Evolutionary conservation across 2,888 invertebrate genomes (phyloP), one percentile per base, ranked within the genome.

Genomic region (Campopleginae sp.): DNA sequence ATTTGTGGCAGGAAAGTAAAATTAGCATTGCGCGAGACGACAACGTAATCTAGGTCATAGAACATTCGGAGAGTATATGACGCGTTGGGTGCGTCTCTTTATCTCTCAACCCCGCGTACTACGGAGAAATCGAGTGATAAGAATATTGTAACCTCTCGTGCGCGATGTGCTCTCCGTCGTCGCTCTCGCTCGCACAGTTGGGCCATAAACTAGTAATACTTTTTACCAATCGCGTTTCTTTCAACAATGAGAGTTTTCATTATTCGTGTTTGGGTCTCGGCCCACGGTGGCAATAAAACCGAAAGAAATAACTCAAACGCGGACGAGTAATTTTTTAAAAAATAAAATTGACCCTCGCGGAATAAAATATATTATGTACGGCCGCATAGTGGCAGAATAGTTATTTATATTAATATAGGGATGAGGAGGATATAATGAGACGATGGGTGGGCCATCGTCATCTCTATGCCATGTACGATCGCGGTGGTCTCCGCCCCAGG

Each of bases 401-500:
- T 54, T 54, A 54, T 23, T 54, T 23, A 54, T 54, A 54, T 54
- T 54, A 54, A 54, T 54, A 75, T 19, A 77, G 5, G 48, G 68
- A 77, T 38, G 66, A 77, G 65, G 48, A 46, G 31, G 72, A 76
- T 38, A 42, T 51, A 80, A 48, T 72, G 68, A 77, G 81, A 78
- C 79, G 79, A 83, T 87, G 88, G 88, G 88, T 88, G 88, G 88
- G 87, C 88, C 87, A 84, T 87, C 79, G 83, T 6, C 54, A 3
- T 79, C 76, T 74, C 74, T 86, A 88, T 88, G 88, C 86, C 63
- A 71, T 78, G 63, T 77, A 80, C 80, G 80, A 88, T 88, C 88
- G 38, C 38, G 38, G 38, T 10, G 86, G 66, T 82, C 72, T 66
- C 61, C 74, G 85, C 87, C 88, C 61, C 83, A 68, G 86, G 87